Evolutionary conservation across 1,140 invertebrate species (phyloP), one percentile per base, ranked within the genome.

Genomic region (Agraylea sexmaculata): DNA sequence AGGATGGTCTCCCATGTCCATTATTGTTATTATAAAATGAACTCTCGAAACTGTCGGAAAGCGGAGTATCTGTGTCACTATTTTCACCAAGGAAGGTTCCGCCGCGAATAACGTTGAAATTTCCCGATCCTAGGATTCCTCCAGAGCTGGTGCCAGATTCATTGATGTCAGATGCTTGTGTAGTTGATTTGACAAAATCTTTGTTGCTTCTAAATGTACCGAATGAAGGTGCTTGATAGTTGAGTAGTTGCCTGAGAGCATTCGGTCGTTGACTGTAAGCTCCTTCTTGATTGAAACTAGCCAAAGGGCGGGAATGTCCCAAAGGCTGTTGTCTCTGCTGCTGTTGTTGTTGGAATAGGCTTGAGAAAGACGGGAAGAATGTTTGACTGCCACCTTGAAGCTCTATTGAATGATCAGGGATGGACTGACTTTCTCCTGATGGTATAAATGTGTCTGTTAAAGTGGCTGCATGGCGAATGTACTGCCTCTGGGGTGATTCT

Each of bases 31-130:
- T 73, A 50, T 82, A 82, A 48, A 73, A 80, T 0, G 74, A 70
- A 50, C 62, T 73, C 46, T 69, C 74, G 10, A 66, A 58, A 18
- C 53, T 53, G 27, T 60, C 61, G 28, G 50, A 51, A 34, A 53
- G 61, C 33, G 61, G 40, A n/a, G 37, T 59, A 4, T 53, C 50
- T 16, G 63, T 64, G 46, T 71, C 71, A 32, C 63, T 57, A 17
- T 69, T 70, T 42, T 72, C 69, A 10, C 62, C 66, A 37, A 86
- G 87, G 59, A 87, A 91, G 15, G 87, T 90, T 2, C 87, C 87
- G 1, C 87, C 87, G 35, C 74, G 71, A 21, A 91, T 78, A 1
- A 91, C 83, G 1, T 85, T 86, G 53, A 90, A 91, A 58, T 91
- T 89, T 0, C 87, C 87, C 1, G 84, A 87, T 1, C 86, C 85